Conservation (phyloP, 2,888 invertebrate genomes). For the Nomada ferruginata region DNA sequence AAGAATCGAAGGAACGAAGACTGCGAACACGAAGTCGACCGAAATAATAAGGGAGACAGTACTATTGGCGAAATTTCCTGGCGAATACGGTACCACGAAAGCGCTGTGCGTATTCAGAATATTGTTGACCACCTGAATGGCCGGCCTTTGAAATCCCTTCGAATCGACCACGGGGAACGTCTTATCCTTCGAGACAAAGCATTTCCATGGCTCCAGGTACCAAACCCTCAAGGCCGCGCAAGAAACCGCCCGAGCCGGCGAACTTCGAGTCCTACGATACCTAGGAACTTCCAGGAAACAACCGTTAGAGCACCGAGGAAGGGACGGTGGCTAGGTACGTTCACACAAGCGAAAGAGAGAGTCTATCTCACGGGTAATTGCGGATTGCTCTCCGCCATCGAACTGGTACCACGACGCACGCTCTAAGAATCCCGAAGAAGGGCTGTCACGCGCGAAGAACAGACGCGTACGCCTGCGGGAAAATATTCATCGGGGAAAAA, state of each 20-base stretch:
- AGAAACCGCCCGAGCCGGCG: conserved; percentile 19
- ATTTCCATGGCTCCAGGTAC: conserved; percentile 48
- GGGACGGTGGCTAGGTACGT: conserved; percentile 23
- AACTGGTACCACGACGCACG: conserved; percentile 46
- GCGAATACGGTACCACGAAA: not conserved
- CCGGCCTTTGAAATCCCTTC: not conserved
- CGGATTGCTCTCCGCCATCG: conserved; percentile 22
- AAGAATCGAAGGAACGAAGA: not conserved
- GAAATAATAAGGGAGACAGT: not conserved
- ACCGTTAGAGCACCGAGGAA: conserved; percentile 17
- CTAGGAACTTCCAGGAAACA: conserved; percentile 50
- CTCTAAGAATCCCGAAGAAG: conserved; percentile 19
- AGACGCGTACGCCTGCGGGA: not conserved
- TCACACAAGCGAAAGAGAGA: conserved; percentile 10
- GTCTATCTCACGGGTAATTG: conserved; percentile 8
- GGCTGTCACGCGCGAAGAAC: conserved; percentile 3
- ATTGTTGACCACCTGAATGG: not conserved
- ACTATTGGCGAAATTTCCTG: not conserved
- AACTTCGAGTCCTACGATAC: conserved; percentile 34
- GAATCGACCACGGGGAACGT: conserved; percentile 14
- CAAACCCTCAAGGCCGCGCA: conserved; percentile 22
- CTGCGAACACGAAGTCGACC: not conserved
- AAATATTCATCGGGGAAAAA: conserved; percentile 12
- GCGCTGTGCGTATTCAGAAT: not conserved
- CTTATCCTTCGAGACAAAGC: conserved; percentile 43